Conservation (phyloP, 1,140 invertebrate genomes). For the Protaetia brevitarsis region DNA sequence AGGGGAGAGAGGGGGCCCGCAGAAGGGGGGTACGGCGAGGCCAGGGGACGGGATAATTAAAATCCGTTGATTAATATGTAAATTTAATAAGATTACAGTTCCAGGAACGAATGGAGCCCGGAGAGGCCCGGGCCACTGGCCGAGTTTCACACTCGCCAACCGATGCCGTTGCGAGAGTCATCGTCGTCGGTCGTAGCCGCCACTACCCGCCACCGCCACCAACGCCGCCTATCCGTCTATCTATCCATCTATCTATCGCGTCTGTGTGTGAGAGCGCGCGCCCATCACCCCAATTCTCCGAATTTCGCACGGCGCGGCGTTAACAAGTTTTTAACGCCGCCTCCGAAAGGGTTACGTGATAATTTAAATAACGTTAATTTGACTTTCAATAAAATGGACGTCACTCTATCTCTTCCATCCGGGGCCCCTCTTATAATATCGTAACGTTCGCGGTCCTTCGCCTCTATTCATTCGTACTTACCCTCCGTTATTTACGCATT, state of each 20-base stretch:
- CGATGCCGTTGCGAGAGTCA: too few species aligned
- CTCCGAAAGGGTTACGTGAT: conserved; percentile 26
- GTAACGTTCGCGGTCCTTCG: too few species aligned
- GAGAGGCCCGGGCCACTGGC: too few species aligned
- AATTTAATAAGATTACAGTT: conserved; percentile 94
- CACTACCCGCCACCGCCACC: conserved; percentile 9
- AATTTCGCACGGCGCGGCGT: conserved; percentile 29
- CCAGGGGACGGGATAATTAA: conserved; percentile 72
- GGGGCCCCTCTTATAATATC: too few species aligned
- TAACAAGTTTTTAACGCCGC: conserved; percentile 30
- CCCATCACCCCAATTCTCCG: conserved; percentile 18
- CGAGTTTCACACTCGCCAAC: too few species aligned
- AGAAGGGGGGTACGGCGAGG: conserved; percentile 36
- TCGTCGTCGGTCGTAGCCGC: too few species aligned
- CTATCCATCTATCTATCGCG: too few species aligned
- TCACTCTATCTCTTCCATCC: conserved; percentile 1
- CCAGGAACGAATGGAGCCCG: conserved; percentile 56
- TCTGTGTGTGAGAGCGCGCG: too few species aligned
- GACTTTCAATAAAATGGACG: conserved; percentile 25
- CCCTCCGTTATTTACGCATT: too few species aligned
- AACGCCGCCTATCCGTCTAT: not conserved
- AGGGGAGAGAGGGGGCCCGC: too few species aligned
- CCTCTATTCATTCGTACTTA: too few species aligned
- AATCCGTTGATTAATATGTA: conserved; percentile 97
- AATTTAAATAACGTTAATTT: conserved; percentile 25